Evolutionary conservation across 2,888 invertebrate species (phyloP).

Genomic region (Chloroclysta siterata): DNA sequence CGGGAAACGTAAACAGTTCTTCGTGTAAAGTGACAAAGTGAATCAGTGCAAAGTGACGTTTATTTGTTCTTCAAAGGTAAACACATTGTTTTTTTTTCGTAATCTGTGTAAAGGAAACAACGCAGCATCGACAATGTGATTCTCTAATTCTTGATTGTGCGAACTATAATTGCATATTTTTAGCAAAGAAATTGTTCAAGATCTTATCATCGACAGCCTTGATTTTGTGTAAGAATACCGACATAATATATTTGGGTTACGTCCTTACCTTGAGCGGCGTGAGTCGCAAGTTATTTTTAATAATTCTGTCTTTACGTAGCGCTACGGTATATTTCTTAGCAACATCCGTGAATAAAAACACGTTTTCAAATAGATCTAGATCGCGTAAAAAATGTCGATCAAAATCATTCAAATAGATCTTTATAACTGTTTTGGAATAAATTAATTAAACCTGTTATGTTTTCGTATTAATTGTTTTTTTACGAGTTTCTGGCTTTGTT

Average conservation of each 20-base stretch:
- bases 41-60: slow-evolving; percentile 30
- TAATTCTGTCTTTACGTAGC: slow-evolving; percentile 59
- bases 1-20: slow-evolving; percentile 40
- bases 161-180: neutral
- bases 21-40: slow-evolving; percentile 35
- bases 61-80: slow-evolving; percentile 18
- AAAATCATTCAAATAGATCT: neutral
- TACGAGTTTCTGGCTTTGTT: neutral
- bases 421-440: neutral
- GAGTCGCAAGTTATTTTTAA: slow-evolving; percentile 77
- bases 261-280: slow-evolving; percentile 78
- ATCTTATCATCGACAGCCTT: slow-evolving; percentile 59
- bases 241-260: slow-evolving; percentile 70
- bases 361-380: slow-evolving; percentile 27
- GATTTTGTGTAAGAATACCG: slow-evolving; percentile 68
- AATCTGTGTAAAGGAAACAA: neutral
- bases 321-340: slow-evolving; percentile 51
- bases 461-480: neutral
- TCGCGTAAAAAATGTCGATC: slow-evolving; percentile 12
- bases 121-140: no score
- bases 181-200: slow-evolving; percentile 5
- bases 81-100: neutral
- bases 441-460: neutral
- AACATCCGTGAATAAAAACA: slow-evolving; percentile 42
- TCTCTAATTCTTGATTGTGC: no score